Conservation (phyloP, 2,113 vertebrate species). For the human (Homo sapiens) region GRCh38 chr5:109837501-109838000, state of each 20-base stretch:
- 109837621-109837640: not conserved
- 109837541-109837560: not conserved
- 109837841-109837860: not conserved
- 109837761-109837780: not conserved
- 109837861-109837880: not conserved
- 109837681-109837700: not conserved
- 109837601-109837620: not conserved
- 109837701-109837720: not conserved
- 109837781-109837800: not conserved
- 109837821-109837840: not conserved
- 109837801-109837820: not conserved
- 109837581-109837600: no score
- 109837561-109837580: not conserved
- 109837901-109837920: not conserved
- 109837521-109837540: not conserved
- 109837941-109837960: not conserved
- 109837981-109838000: not conserved
- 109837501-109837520: not conserved
- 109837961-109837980: not conserved
- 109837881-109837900: not conserved
- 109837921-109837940: not conserved
- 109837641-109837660: not conserved
- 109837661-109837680: not conserved
- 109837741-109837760: not conserved
- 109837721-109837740: fast-evolving